Evolutionary conservation across 2,797 vertebrate genomes (phyloP).

Genomic region (Scolopax rusticola): DNA sequence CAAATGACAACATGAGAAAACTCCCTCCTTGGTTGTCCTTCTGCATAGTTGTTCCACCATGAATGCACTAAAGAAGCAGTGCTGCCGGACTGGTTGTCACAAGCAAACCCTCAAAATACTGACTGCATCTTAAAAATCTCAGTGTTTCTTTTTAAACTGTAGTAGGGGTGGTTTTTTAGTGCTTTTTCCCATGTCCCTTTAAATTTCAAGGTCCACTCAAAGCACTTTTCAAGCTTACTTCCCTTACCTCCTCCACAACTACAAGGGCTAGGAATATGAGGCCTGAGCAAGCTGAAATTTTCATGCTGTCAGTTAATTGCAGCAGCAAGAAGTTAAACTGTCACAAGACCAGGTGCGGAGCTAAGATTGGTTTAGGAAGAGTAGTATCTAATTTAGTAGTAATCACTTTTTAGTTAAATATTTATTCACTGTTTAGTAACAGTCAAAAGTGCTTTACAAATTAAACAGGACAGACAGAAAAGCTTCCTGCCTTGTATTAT

Average conservation of each 20-base stretch:
- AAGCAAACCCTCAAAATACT: not conserved
- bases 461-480: not conserved
- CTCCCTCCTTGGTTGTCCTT: not conserved
- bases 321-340: not conserved
- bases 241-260: not conserved
- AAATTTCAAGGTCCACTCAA: not conserved
- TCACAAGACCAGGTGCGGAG: not conserved
- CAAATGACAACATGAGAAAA: not conserved
- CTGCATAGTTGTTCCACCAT: rapidly evolving
- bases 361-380: not conserved
- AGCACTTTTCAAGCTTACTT: not conserved
- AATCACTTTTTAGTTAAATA: not conserved
- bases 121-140: not conserved
- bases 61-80: not conserved
- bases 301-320: not conserved
- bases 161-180: not conserved
- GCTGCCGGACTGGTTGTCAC: not conserved
- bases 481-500: not conserved
- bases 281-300: not conserved
- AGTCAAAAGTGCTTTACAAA: not conserved
- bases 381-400: not conserved
- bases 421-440: not conserved
- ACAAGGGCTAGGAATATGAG: not conserved
- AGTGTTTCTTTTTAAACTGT: not conserved
- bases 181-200: not conserved